Evolutionary conservation across 1,140 invertebrate species (phyloP).

Genomic region (Nephila pilipes): DNA sequence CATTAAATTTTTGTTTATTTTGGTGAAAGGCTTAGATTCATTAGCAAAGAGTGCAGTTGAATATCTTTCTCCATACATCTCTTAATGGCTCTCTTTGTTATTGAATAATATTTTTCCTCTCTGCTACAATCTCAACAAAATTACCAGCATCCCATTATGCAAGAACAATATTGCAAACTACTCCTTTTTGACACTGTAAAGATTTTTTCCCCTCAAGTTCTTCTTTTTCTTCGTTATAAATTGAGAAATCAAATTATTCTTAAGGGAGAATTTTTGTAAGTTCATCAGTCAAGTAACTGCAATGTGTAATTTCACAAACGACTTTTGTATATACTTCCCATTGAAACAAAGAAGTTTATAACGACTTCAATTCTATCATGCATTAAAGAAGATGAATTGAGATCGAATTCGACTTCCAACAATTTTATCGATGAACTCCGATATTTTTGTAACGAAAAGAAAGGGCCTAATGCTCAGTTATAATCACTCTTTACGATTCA

Average conservation of each 20-base stretch:
- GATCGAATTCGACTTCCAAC: neutral
- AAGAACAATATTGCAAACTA: neutral
- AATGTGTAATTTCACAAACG: neutral
- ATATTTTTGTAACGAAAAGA: slow-evolving; percentile 7
- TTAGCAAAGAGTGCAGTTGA: no score
- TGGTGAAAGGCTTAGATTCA: no score
- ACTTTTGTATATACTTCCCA: slow-evolving; percentile 4
- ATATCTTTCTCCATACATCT: no score
- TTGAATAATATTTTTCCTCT: no score
- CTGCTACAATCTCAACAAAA: no score
- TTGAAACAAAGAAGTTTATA: neutral
- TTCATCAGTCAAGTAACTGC: neutral
- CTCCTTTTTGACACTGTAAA: neutral
- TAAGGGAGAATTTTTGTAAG: neutral
- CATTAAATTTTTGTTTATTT: no score
- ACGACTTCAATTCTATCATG: neutral
- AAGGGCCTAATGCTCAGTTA: slow-evolving; percentile 29
- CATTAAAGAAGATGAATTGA: slow-evolving; percentile 36
- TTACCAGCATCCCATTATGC: no score
- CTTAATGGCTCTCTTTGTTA: no score
- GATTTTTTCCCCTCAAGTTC: neutral
- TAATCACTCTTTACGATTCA: slow-evolving; percentile 57
- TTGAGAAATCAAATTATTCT: neutral
- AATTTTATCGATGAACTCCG: slow-evolving; percentile 28
- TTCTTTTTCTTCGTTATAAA: neutral